Evolutionary conservation across 2,797 vertebrate genomes (phyloP).

Genomic region (Pitangus sulphuratus): DNA sequence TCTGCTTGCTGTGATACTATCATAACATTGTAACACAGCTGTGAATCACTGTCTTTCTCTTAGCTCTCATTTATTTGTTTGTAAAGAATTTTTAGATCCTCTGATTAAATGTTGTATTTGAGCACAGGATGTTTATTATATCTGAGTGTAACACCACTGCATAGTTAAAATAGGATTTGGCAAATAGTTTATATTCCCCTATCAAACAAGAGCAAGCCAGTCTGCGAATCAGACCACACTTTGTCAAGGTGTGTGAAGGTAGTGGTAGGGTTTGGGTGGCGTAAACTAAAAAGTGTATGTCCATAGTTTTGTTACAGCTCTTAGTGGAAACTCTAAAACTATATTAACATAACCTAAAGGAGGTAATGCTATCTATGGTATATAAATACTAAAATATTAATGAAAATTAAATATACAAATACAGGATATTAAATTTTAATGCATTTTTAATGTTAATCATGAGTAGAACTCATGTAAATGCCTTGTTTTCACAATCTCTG

Average conservation of each 20-base stretch:
- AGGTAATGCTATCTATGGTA: background rate
- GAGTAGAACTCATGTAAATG: background rate
- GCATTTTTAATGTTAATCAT: background rate
- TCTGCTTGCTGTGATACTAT: background rate
- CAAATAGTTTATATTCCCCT: background rate
- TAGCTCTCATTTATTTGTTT: background rate
- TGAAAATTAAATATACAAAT: background rate
- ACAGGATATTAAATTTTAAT: background rate
- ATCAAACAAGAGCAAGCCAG: background rate
- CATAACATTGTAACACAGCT: background rate
- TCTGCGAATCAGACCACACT: background rate
- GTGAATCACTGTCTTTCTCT: background rate
- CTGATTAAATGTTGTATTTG: background rate
- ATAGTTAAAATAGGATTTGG: background rate
- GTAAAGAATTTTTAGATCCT: background rate
- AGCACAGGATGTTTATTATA: background rate
- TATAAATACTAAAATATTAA: conserved; percentile 44
- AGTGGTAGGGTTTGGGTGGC: background rate
- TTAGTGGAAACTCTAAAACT: background rate
- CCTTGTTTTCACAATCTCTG: background rate
- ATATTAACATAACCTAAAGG: background rate
- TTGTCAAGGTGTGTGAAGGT: background rate
- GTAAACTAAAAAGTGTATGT: background rate
- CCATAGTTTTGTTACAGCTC: background rate
- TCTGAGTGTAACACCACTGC: background rate